Evolutionary conservation across 2,888 invertebrate genomes (phyloP), one percentile per base, ranked within the genome.

Genomic region (Strigamia crassipes): DNA sequence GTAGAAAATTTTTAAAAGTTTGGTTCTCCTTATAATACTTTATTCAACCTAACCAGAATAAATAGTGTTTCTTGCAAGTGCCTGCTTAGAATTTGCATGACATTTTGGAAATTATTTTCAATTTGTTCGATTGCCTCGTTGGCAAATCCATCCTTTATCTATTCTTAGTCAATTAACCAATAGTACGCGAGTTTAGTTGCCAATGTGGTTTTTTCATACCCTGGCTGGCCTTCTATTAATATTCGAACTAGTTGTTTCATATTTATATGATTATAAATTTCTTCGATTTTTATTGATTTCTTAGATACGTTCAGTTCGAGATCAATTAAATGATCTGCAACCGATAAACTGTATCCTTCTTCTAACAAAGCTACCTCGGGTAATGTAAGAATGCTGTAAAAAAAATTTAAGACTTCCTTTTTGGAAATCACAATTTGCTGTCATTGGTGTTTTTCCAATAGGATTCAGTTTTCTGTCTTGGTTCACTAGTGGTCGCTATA

Each of bases 341-440:
- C 4, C 5, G 56, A 56, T 56, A 56, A 56, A 56, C 18, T 6
- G 1, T 9, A 1, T 56, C 56, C 9, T 56, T 56, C 18, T 0
- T 21, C 56, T 18, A 56, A 0, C 56, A n/a, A 86, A 89, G 87
- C 88, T 88, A 56, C 18, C 18, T n/a, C 8, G 6, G 56, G 56
- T 18, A 56, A 82, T 3, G 1, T 27, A 2, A 27, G 3, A 27
- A 3, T 27, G 27, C 27, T 27, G 3, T 27, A 27, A 27, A 27
- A 27, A n/a, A n/a, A n/a, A n/a, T n/a, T n/a, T n/a, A n/a, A n/a
- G n/a, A n/a, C n/a, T n/a, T n/a, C n/a, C n/a, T n/a, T n/a, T n/a
- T n/a, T n/a, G n/a, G n/a, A n/a, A n/a, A n/a, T n/a, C n/a, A n/a
- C n/a, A n/a, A n/a, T n/a, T n/a, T n/a, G n/a, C n/a, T n/a, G n/a